Conservation (phyloP, 2,113 vertebrate genomes). For the Planiliza haematocheilus region DNA sequence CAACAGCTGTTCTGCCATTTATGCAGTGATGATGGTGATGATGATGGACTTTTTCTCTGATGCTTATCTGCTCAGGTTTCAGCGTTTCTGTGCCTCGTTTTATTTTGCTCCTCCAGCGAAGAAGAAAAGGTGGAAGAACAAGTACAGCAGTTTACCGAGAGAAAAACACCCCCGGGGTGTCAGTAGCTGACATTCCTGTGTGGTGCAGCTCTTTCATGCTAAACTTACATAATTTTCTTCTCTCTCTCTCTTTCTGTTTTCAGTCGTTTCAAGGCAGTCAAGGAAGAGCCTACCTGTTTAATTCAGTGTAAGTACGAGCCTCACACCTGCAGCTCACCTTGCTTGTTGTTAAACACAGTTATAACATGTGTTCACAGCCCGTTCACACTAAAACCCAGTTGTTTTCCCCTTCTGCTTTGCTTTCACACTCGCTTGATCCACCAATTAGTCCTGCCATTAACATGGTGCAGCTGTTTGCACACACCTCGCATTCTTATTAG, state of each 20-base stretch:
- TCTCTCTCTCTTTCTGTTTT: slow-evolving; percentile 64
- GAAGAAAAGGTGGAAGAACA: slow-evolving; percentile 50
- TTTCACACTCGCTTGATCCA: too few species aligned
- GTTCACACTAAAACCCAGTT: too few species aligned
- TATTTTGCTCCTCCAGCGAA: slow-evolving; percentile 36
- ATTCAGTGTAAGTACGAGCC: slow-evolving; percentile 94
- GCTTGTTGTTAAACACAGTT: neutral
- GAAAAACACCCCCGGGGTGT: slow-evolving; percentile 37
- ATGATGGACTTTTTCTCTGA: neutral
- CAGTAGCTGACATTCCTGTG: slow-evolving; percentile 43
- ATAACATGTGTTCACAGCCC: too few species aligned
- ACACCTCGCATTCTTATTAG: too few species aligned
- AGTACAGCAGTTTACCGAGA: slow-evolving; percentile 16
- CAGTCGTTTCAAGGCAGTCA: slow-evolving; percentile 99
- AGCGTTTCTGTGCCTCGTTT: slow-evolving; percentile 15
- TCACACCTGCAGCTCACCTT: neutral
- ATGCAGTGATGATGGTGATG: neutral
- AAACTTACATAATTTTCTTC: slow-evolving; percentile 26
- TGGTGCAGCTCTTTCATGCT: slow-evolving; percentile 8
- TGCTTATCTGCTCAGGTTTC: slow-evolving; percentile 15
- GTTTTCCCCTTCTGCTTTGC: too few species aligned
- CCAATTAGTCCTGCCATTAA: too few species aligned
- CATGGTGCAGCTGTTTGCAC: too few species aligned
- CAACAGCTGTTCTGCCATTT: neutral
- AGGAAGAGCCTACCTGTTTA: slow-evolving; percentile 99